Conservation (phyloP, 2,888 invertebrate genomes). For the Zonitis immaculata region DNA sequence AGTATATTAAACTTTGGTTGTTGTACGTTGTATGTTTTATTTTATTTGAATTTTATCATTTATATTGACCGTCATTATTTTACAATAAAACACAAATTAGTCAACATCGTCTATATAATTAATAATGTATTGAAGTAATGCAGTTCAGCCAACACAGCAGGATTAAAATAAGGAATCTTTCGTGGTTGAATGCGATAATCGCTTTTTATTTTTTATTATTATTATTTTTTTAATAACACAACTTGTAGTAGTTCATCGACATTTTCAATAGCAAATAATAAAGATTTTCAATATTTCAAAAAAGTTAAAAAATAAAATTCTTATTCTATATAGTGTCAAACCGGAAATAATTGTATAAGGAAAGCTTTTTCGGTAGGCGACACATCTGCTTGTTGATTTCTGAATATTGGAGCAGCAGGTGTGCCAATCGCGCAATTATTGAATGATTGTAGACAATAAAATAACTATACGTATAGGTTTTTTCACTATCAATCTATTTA, state of each 20-base stretch:
- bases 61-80: conserved; percentile 9
- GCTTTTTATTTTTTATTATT: conserved; percentile 6
- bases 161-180: conserved; percentile 23
- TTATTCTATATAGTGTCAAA: conserved; percentile 3
- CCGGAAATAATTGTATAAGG: too few species aligned
- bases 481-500: not conserved
- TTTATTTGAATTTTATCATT: not conserved
- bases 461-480: not conserved
- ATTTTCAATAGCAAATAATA: too few species aligned
- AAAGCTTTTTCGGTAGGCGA: too few species aligned
- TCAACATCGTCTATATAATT: conserved; percentile 16
- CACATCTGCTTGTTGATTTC: conserved; percentile 37
- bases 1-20: too few species aligned
- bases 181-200: conserved; percentile 20
- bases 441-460: conserved; percentile 18
- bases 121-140: conserved; percentile 18
- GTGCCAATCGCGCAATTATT: conserved; percentile 34
- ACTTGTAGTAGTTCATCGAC: not conserved
- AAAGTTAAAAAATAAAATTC: too few species aligned
- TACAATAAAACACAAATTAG: conserved; percentile 20
- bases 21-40: too few species aligned
- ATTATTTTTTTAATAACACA: too few species aligned
- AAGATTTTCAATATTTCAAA: too few species aligned
- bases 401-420: conserved; percentile 40
- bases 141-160: conserved; percentile 17